Conservation (phyloP, 2,888 invertebrate genomes). For the Alsophila aescularia region DNA sequence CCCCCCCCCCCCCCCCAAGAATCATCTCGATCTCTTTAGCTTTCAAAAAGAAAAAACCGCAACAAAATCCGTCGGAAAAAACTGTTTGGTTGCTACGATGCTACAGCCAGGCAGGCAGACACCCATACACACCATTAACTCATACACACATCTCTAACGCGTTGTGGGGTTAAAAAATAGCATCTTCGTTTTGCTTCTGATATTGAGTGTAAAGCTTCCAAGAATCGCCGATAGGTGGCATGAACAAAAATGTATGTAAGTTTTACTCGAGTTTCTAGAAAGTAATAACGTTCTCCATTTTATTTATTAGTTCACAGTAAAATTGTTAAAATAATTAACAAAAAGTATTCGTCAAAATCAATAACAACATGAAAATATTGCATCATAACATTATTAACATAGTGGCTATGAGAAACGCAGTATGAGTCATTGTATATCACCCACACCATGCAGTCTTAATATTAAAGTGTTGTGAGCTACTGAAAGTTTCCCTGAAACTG, state of each 20-base stretch:
- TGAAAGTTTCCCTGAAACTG: not conserved
- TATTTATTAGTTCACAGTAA: not conserved
- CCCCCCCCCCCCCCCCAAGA: too few species aligned
- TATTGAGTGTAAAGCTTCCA: not conserved
- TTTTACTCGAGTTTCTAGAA: too few species aligned
- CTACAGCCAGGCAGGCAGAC: too few species aligned
- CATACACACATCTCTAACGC: too few species aligned
- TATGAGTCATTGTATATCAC: conserved; percentile 35
- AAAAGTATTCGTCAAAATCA: conserved; percentile 10
- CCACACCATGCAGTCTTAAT: conserved; percentile 20
- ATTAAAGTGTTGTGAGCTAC: conserved; percentile 19
- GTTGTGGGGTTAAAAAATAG: not conserved
- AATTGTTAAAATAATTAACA: conserved; percentile 1
- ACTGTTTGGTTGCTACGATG: too few species aligned
- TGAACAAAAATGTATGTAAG: too few species aligned
- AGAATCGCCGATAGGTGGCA: conserved; percentile 3
- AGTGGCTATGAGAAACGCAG: conserved; percentile 31
- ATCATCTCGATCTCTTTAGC: too few species aligned
- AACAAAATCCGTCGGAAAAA: too few species aligned
- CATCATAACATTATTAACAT: conserved; percentile 36
- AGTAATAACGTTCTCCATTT: not conserved
- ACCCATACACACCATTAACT: too few species aligned
- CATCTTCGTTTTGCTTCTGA: not conserved
- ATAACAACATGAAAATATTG: conserved; percentile 33
- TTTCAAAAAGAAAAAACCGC: too few species aligned